Percentiles rank a stretch among this genome's conserved stretches.
These are phyloP conservation scores for Agriopis aurantiaria DNA, from an alignment of 2,888 invertebrate species.

Conservation along the genomic window DNA sequence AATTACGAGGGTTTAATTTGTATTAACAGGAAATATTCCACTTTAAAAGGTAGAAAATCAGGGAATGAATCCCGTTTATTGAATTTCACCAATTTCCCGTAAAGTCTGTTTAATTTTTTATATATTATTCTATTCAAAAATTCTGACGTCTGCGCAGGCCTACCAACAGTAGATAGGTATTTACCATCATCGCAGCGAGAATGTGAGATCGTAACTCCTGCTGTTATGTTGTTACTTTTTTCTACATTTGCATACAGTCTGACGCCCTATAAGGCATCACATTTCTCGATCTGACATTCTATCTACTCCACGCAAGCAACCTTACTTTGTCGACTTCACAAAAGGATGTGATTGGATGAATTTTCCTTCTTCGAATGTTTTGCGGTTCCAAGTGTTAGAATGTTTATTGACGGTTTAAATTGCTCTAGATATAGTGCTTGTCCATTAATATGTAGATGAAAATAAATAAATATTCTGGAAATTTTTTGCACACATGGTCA, in stretches of 20 bases:
- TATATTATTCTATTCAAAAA: too few relatives aligned
- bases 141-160: not conserved
- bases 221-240: constrained; percentile 9
- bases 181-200: not conserved
- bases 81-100: too few relatives aligned
- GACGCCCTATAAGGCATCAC: constrained; percentile 8
- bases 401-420: not conserved
- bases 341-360: constrained; percentile 2
- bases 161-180: not conserved
- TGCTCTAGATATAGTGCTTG: not conserved
- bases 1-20: too few relatives aligned
- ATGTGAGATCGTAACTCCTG: constrained; percentile 17
- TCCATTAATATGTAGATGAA: too few relatives aligned
- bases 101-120: too few relatives aligned
- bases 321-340: not conserved
- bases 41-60: too few relatives aligned
- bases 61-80: too few relatives aligned
- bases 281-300: constrained; percentile 8
- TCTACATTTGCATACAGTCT: constrained; percentile 21
- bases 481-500: too few relatives aligned
- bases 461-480: too few relatives aligned
- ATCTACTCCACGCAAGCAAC: not conserved
- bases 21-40: too few relatives aligned
- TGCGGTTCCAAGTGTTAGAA: not conserved
- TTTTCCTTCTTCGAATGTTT: not conserved